Percentiles rank a stretch among this genome's conserved stretches.
Evolutionary conservation across 2,113 vertebrate genomes (phyloP).

Genomic region (Narcine bancroftii): DNA sequence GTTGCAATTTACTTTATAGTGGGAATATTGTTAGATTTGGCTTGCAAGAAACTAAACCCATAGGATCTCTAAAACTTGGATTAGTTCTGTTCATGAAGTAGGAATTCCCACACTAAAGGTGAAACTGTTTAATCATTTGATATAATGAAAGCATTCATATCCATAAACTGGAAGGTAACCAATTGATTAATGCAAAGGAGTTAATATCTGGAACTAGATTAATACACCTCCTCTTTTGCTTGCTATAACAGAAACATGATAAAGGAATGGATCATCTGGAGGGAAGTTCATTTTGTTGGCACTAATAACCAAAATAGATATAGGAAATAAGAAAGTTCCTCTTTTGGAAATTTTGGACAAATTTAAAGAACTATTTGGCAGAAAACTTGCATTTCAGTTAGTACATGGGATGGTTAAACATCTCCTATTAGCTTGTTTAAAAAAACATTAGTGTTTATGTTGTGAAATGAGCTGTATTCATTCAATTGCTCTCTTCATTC

Average conservation of each 20-base stretch:
- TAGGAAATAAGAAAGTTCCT: neutral
- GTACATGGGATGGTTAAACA: neutral
- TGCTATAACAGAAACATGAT: neutral
- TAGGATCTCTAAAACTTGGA: neutral
- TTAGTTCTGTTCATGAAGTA: neutral
- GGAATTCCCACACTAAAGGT: neutral
- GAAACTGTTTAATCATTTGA: neutral
- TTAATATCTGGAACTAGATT: neutral
- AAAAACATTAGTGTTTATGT: neutral
- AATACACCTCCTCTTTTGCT: neutral
- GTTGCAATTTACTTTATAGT: neutral
- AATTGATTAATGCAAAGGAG: neutral
- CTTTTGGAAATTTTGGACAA: neutral
- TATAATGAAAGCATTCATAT: neutral
- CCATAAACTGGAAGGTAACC: neutral
- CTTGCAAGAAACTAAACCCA: neutral
- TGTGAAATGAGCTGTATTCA: neutral
- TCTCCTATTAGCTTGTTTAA: neutral
- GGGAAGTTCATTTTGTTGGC: neutral
- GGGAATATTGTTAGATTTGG: neutral
- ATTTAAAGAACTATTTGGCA: neutral
- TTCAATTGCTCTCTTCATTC: neutral
- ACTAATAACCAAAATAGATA: neutral
- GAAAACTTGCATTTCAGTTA: neutral
- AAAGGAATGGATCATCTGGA: neutral